phyloP scores from a whole-genome alignment of 2,113 vertebrate species.

The Holacanthus passer region DNA sequence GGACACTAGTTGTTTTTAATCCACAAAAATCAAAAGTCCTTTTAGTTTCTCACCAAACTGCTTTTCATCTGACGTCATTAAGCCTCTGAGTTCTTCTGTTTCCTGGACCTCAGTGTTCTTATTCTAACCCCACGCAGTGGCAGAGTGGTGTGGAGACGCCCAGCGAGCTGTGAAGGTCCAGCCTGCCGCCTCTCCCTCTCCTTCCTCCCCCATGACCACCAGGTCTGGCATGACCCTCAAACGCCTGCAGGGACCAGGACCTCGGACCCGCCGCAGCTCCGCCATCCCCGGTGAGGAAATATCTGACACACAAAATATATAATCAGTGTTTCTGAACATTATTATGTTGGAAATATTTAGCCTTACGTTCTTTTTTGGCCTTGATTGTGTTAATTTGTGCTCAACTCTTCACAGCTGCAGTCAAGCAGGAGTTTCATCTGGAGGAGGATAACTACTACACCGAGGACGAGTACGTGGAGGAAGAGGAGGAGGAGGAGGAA shows the following conservation, averaged over 20 bases:
- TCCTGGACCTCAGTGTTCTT: neutral
- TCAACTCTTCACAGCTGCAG: conserved; percentile 21
- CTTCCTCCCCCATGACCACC: conserved; percentile 82
- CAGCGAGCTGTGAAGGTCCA: conserved; percentile 77
- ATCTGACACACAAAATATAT: neutral
- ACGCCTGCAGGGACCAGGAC: conserved; percentile 59
- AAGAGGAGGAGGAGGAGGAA: conserved; percentile 77
- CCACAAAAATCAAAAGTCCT: too few species aligned
- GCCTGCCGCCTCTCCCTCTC: conserved; percentile 50
- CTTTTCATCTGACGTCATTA: too few species aligned
- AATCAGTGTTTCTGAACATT: neutral
- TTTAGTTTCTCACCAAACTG: too few species aligned
- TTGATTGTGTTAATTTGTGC: neutral
- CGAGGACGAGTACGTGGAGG: conserved; percentile 83
- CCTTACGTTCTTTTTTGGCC: too few species aligned
- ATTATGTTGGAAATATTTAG: neutral
- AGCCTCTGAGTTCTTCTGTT: too few species aligned
- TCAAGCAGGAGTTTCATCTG: conserved; percentile 78
- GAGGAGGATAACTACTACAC: conserved; percentile 83
- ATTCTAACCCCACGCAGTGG: neutral
- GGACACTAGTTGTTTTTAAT: too few species aligned
- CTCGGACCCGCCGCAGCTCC: conserved; percentile 57
- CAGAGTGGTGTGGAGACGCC: conserved; percentile 68
- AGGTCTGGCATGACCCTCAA: conserved; percentile 81
- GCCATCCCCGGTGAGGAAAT: conserved; percentile 69